Percentiles rank a stretch among this genome's conserved stretches.
Evolutionary conservation across 1,140 invertebrate genomes (phyloP).

Genomic region (Pogonus chalceus): DNA sequence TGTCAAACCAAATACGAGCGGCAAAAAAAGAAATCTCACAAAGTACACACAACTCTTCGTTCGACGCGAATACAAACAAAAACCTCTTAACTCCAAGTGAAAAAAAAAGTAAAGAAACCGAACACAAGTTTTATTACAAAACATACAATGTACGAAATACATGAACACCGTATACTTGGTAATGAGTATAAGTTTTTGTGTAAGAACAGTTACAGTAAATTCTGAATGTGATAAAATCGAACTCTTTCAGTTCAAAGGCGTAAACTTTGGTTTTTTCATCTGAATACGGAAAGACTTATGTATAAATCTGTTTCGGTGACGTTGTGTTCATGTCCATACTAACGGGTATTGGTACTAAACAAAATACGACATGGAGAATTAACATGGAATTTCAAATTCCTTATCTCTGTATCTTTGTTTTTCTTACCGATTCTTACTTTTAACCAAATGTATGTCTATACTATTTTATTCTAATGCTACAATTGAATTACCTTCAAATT

Average conservation of each 20-base stretch:
- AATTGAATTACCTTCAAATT: no score
- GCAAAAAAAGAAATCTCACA: not conserved
- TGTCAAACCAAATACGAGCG: not conserved
- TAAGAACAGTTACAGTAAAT: constrained; percentile 6
- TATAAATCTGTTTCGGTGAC: no score
- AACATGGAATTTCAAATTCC: no score
- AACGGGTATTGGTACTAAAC: no score
- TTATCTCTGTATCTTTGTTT: no score
- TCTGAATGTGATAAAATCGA: not conserved
- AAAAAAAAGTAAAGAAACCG: constrained; percentile 1
- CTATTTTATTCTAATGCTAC: no score
- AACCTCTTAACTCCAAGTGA: not conserved
- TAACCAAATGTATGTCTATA: no score
- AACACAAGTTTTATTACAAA: constrained; percentile 6
- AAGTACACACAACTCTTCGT: not conserved
- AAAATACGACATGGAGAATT: no score
- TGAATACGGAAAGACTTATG: not conserved
- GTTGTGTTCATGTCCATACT: no score
- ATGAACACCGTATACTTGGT: not conserved
- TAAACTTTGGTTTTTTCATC: not conserved
- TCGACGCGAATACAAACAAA: not conserved
- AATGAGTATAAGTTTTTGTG: constrained; percentile 6
- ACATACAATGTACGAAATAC: not conserved
- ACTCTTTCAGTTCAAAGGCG: not conserved
- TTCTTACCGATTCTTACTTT: no score